phyloP scores from a whole-genome alignment of 2,888 invertebrate species.

The Heterodera filipjevi region DNA sequence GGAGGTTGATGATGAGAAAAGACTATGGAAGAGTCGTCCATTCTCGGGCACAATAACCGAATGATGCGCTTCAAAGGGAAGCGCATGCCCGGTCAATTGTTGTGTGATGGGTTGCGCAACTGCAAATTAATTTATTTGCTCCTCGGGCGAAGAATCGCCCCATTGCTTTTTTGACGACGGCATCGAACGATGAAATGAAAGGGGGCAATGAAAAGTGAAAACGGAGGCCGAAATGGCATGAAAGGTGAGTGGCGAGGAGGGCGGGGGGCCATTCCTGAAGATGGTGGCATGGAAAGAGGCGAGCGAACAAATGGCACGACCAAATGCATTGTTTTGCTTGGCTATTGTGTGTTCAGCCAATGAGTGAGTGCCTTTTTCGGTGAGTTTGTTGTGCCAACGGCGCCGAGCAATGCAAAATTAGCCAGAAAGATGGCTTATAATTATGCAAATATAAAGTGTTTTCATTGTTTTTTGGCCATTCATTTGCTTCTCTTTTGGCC shows the following conservation, averaged over 20 bases:
- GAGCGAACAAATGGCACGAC: not conserved
- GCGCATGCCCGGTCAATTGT: conserved; percentile 9
- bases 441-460: too few relatives aligned
- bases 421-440: not conserved
- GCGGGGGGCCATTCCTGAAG: not conserved
- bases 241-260: not conserved
- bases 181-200: not conserved
- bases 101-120: conserved; percentile 13
- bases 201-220: not conserved
- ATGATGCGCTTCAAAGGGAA: not conserved
- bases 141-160: not conserved
- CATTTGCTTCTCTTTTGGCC: too few relatives aligned
- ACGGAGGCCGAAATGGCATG: not conserved
- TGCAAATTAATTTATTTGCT: conserved; percentile 17
- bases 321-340: not conserved
- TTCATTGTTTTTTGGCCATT: too few relatives aligned
- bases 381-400: not conserved
- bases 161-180: conserved; percentile 6
- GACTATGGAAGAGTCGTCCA: not conserved
- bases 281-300: not conserved
- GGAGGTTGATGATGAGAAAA: not conserved
- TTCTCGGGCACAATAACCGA: not conserved
- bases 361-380: not conserved
- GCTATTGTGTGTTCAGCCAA: not conserved
- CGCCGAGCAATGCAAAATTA: not conserved